These are phyloP conservation scores for Exocentrus adspersus DNA, from an alignment of 2,888 invertebrate genomes.

Conservation along the genomic window DNA sequence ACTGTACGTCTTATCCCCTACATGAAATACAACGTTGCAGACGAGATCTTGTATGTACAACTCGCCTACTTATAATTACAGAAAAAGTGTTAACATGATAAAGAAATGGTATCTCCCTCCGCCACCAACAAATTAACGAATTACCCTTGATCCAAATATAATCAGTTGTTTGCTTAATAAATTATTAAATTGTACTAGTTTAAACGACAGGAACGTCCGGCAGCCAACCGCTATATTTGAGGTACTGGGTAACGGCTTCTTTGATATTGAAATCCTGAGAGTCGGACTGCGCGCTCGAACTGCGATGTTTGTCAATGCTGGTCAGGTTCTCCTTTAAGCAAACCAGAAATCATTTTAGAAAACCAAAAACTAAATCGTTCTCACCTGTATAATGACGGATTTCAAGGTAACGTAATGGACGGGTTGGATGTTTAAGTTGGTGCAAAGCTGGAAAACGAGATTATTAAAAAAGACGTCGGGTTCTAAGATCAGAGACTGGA, in stretches of 20 bases:
- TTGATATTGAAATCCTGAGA: slow-evolving; percentile 50
- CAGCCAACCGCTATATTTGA: slow-evolving; percentile 58
- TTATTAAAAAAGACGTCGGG: slow-evolving; percentile 7
- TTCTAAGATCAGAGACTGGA: neutral
- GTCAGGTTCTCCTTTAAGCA: slow-evolving; percentile 56
- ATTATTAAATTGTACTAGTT: slow-evolving; percentile 20
- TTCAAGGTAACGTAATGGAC: slow-evolving; percentile 91
- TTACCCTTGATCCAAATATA: too few species aligned
- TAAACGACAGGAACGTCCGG: slow-evolving; percentile 53
- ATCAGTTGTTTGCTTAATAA: neutral
- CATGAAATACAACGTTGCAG: slow-evolving; percentile 22
- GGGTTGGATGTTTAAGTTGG: slow-evolving; percentile 81
- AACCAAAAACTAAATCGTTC: neutral
- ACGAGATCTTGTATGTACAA: neutral
- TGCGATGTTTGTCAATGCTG: slow-evolving; percentile 50
- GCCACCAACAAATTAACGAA: too few species aligned
- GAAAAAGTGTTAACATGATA: too few species aligned
- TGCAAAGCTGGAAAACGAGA: slow-evolving; percentile 72
- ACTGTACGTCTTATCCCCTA: neutral
- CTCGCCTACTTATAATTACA: neutral
- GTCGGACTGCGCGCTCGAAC: slow-evolving; percentile 43
- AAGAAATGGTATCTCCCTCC: neutral
- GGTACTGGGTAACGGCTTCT: slow-evolving; percentile 58
- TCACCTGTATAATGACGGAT: slow-evolving; percentile 79
- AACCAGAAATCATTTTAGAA: neutral